Conservation (phyloP, 2,888 invertebrate species). For the Chesias legatella region DNA sequence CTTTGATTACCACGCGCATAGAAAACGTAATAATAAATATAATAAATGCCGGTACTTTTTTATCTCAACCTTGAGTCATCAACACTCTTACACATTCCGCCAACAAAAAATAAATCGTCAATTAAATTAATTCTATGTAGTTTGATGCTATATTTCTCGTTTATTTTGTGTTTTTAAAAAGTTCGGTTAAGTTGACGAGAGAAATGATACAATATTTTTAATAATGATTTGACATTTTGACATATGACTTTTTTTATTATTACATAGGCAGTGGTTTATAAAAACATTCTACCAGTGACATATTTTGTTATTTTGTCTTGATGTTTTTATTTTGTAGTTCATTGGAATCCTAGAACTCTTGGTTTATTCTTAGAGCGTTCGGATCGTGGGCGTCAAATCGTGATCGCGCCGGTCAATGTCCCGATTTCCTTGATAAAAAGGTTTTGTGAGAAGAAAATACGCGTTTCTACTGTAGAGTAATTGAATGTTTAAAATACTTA, state of each 20-base stretch:
- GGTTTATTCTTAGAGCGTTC: constrained; percentile 21
- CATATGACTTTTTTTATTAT: too few relatives aligned
- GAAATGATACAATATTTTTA: too few relatives aligned
- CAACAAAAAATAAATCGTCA: too few relatives aligned
- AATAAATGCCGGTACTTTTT: not conserved
- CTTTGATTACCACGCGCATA: too few relatives aligned
- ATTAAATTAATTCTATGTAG: too few relatives aligned
- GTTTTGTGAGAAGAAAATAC: constrained; percentile 15
- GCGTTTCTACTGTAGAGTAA: not conserved
- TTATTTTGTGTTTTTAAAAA: too few relatives aligned
- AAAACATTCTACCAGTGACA: not conserved
- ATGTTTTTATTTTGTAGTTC: not conserved
- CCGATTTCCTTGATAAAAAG: constrained; percentile 28
- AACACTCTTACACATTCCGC: not conserved
- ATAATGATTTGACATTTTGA: too few relatives aligned
- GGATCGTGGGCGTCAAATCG: constrained; percentile 28
- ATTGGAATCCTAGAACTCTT: constrained; percentile 21
- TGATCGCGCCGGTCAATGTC: constrained; percentile 27
- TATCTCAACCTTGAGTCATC: constrained; percentile 2
- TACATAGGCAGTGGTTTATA: too few relatives aligned
- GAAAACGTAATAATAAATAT: too few relatives aligned
- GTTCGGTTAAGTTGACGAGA: too few relatives aligned
- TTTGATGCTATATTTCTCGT: too few relatives aligned
- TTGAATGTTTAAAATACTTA: not conserved
- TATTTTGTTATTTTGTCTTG: not conserved